Base-by-base conservation (phyloP, 2,797 vertebrate species). In the Typhlichthys eigenmanni region DNA sequence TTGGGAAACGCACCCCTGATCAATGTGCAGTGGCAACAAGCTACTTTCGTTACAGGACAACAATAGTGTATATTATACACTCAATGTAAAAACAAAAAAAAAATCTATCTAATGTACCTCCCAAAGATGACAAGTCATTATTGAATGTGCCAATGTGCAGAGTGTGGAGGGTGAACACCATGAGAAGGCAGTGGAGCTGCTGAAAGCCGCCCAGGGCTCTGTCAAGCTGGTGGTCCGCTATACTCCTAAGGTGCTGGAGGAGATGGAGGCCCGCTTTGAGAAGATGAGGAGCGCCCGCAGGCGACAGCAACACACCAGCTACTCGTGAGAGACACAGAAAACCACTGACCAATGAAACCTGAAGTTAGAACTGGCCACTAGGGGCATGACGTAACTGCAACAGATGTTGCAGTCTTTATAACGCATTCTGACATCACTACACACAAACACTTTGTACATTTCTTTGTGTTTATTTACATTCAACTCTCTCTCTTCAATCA, bases 241-340 rank as follows among this genome's bases (percentile, higher is more conserved):
- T 76, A 96, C 96, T 0, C 95, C 96, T 0, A 95, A 95, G 5
- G 96, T 96, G 62, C 92, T 97, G 47, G 96, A 97, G 80, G 95
- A 97, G 74, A 96, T 96, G 95, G 96, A 97, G 85, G 95, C 95
- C 13, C 92, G 96, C 55, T 96, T 97, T 16, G 96, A 97, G 90
- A 96, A 96, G 88, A 95, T 97, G 91, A 93, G 95, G 74, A 95
- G 94, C 0, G 96, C 95, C 24, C 91, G 95, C n/a, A 87, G 95
- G 64, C 93, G 94, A 64, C 96, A 96, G 82, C 95, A 96, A 76
- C 95, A 96, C 86, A 93, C 92, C 86, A 97, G 95, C 85, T 96
- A 96, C 91, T 93, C 95, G 95, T 96, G 87, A 95, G 93, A 57
- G 54, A 24, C 47, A 1, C 56, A 55, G 16, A 5, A 2, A 34